Base-by-base conservation (phyloP, 1,140 invertebrate genomes). In the Drosophila nigromelanica region DNA sequence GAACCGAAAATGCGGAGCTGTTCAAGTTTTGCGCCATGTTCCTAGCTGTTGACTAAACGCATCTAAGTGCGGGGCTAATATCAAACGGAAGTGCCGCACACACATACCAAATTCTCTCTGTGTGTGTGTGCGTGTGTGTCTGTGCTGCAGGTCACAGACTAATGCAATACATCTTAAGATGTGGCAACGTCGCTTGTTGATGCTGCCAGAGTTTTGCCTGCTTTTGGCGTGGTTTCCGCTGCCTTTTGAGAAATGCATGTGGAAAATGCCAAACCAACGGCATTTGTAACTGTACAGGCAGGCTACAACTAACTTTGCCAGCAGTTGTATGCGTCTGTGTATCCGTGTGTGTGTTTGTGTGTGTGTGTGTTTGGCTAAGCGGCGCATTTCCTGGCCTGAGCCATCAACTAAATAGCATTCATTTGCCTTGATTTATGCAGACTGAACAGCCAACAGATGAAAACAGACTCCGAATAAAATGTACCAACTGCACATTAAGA, bases 321-420 rank as follows among this genome's bases (percentile, higher is more conserved):
- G 24, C 39, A 33, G 8, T 30, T 43, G 27, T 35, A 15, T 37
- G 33, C 35, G 55, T 72, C 56, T 73, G 59, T 51, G 33, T 47
- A n/a, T 56, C 11, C 63, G 18, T 64, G 21, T 66, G 21, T 18
- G 15, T 62, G 56, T 60, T 47, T 70, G 63, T 76, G 15, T 60
- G 33, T 62, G 39, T 63, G 18, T 71, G 33, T 72, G 42, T 76
- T 74, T 78, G 83, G 72, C 75, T 89, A 82, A 89, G 79, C 85
- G 80, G 85, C 68, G 85, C 83, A 87, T 87, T 89, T 87, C 83
- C 83, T 89, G 83, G 83, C 76, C 59, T 67, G 73, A 51, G 76
- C 82, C 83, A 89, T 87, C 83, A 87, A 87, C 89, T 80, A 90
- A 90, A 90, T 90, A 83, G 83, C 80, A 83, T 90, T 89, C 87